Conservation (phyloP, 2,888 invertebrate species). For the Syritta pipiens region DNA sequence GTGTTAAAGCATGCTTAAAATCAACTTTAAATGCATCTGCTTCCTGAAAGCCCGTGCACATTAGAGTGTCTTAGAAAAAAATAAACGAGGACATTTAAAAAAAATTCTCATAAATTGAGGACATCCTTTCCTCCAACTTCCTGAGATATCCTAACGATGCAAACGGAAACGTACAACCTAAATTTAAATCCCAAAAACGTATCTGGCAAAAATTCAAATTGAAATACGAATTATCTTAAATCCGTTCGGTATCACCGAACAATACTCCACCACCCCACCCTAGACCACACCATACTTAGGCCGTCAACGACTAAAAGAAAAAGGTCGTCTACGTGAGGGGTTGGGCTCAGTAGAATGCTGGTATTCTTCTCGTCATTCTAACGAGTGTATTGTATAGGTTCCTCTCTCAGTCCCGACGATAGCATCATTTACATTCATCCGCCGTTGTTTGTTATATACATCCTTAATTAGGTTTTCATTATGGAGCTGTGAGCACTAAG, state of each 20-base stretch:
- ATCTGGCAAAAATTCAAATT: slow-evolving; percentile 41
- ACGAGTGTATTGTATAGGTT: slow-evolving; percentile 11
- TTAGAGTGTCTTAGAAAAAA: no score
- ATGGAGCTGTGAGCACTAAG: slow-evolving; percentile 50
- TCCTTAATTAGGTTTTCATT: slow-evolving; percentile 65
- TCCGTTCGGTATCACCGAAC: slow-evolving; percentile 30
- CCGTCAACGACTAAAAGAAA: slow-evolving; percentile 4
- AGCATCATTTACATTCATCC: slow-evolving; percentile 61
- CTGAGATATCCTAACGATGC: no score
- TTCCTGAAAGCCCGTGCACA: no score
- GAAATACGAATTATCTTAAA: slow-evolving; percentile 49
- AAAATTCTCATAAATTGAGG: no score
- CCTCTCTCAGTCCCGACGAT: slow-evolving; percentile 5
- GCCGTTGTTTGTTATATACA: slow-evolving; percentile 51
- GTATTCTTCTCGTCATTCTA: slow-evolving; percentile 36
- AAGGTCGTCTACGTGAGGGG: slow-evolving; percentile 38
- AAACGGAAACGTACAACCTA: no score
- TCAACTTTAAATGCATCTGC: no score
- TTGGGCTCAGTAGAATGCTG: slow-evolving; percentile 4
- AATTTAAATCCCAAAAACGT: slow-evolving; percentile 23
- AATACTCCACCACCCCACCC: background rate
- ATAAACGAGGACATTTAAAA: no score
- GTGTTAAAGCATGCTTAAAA: no score
- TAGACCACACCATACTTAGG: slow-evolving; percentile 13
- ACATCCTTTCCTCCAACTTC: no score